Evolutionary conservation across 2,797 vertebrate genomes (phyloP).

Genomic region (Phataginus tetradactyla): DNA sequence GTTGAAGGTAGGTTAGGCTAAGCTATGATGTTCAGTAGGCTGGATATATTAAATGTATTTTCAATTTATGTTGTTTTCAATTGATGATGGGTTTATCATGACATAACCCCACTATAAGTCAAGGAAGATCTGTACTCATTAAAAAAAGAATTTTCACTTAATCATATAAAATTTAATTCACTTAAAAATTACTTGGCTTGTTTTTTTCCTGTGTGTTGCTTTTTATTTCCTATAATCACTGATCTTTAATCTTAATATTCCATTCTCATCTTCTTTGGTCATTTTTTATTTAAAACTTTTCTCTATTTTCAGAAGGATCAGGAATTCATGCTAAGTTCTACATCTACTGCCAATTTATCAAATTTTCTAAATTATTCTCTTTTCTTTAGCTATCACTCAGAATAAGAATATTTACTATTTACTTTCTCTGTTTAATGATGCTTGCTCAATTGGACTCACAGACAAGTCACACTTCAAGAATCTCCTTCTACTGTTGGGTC

Average conservation of each 20-base stretch:
- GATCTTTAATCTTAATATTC: not conserved
- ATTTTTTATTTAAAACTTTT: not conserved
- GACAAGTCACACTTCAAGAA: not conserved
- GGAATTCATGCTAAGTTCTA: not conserved
- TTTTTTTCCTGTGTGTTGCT: not conserved
- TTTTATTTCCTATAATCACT: not conserved
- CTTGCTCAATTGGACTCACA: not conserved
- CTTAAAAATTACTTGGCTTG: not conserved
- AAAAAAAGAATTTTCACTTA: not conserved
- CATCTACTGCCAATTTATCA: not conserved
- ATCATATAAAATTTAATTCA: not conserved
- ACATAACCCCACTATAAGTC: not conserved
- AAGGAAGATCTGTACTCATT: not conserved
- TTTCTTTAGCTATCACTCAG: not conserved
- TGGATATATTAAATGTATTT: not conserved
- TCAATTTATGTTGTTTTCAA: not conserved
- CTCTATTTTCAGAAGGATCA: not conserved
- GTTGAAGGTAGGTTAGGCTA: not conserved
- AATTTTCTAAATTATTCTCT: conserved; percentile 6
- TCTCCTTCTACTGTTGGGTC: not conserved
- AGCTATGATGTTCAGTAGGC: not conserved
- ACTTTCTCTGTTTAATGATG: not conserved
- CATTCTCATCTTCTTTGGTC: not conserved
- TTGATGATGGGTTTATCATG: not conserved
- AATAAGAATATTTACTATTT: not conserved